Percentiles rank a stretch among this genome's conserved stretches.
phyloP scores from a whole-genome alignment of 2,888 invertebrate genomes.

The Diarsia mendica region DNA sequence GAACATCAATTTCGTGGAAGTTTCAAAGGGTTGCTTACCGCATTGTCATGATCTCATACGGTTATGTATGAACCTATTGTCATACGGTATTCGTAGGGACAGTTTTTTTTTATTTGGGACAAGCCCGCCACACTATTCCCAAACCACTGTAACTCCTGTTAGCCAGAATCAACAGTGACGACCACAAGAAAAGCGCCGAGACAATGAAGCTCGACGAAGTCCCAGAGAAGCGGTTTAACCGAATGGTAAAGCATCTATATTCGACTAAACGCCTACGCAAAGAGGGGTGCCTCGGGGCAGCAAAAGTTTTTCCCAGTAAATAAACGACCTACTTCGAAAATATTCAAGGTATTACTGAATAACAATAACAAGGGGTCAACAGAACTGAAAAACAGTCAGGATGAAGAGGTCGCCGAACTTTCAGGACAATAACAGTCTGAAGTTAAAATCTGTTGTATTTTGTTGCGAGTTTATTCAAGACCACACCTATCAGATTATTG shows the following conservation, averaged over 20 bases:
- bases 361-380: constrained; percentile 42
- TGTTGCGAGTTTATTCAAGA: constrained; percentile 3
- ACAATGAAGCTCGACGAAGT: too few relatives aligned
- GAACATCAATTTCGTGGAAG: background rate
- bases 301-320: background rate
- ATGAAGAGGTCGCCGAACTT: constrained; percentile 12
- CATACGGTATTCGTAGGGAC: background rate
- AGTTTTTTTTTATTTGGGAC: too few relatives aligned
- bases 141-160: too few relatives aligned
- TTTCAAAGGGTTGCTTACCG: constrained; percentile 2
- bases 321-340: background rate
- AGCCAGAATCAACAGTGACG: too few relatives aligned
- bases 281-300: background rate
- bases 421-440: constrained; percentile 7
- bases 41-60: background rate
- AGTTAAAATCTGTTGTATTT: constrained; percentile 1
- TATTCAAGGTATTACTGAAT: constrained; percentile 7
- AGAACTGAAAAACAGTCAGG: constrained; percentile 20
- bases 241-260: background rate
- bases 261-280: background rate
- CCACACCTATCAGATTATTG: constrained; percentile 10
- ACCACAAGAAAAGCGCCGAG: too few relatives aligned
- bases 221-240: too few relatives aligned
- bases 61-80: background rate
- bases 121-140: too few relatives aligned